Conservation (phyloP, 2,888 invertebrate species). For the Physocephala rufipes region DNA sequence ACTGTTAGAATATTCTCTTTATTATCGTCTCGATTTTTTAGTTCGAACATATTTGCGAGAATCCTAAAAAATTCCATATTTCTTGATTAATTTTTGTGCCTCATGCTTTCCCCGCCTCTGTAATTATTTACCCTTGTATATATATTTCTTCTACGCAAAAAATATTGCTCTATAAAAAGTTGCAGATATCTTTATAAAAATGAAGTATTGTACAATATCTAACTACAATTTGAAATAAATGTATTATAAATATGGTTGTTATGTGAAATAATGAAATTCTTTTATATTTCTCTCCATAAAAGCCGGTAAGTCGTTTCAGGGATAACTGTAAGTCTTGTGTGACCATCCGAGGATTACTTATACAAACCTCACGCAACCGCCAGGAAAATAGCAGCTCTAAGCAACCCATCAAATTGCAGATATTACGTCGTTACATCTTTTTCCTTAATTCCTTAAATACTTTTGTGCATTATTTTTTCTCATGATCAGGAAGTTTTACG, state of each 20-base stretch:
- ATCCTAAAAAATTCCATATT: conserved; percentile 1
- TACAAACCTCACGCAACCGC: no score
- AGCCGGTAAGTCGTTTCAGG: no score
- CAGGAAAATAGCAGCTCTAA: no score
- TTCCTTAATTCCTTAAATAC: no score
- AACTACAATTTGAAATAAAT: conserved; percentile 22
- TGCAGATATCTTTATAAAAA: conserved; percentile 2
- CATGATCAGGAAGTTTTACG: no score
- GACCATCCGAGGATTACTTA: no score
- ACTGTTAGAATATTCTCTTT: conserved; percentile 20
- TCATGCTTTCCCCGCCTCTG: conserved; percentile 50
- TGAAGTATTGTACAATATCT: conserved; percentile 32
- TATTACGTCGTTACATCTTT: no score
- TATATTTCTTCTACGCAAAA: conserved; percentile 17
- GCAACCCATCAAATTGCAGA: no score
- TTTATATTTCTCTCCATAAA: neutral
- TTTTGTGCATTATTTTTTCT: no score
- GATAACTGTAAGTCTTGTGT: no score
- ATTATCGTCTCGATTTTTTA: neutral
- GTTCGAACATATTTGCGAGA: neutral
- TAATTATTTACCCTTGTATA: conserved; percentile 24
- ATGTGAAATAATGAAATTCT: conserved; percentile 4
- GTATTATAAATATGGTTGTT: conserved; percentile 2
- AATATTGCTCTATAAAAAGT: no score
- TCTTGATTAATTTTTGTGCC: conserved; percentile 29